Conservation (phyloP, 2,888 invertebrate genomes). For the Thyatira batis region DNA sequence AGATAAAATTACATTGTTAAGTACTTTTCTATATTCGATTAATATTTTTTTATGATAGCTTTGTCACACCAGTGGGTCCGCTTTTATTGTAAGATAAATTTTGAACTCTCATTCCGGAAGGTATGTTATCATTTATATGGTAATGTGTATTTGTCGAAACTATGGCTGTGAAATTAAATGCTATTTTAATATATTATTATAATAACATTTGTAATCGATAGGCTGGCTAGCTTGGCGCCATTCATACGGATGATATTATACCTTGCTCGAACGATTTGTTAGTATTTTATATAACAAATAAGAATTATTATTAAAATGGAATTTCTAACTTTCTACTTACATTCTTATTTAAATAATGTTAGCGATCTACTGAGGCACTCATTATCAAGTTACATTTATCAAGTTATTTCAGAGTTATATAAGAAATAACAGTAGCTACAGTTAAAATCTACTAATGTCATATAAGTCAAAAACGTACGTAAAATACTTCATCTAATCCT, state of each 20-base stretch:
- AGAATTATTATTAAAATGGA: too few relatives aligned
- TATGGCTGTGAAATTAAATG: conserved; percentile 48
- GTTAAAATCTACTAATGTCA: not conserved
- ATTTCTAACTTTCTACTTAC: too few relatives aligned
- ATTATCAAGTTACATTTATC: not conserved
- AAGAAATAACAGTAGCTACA: not conserved
- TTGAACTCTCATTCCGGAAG: conserved; percentile 45
- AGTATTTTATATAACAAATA: too few relatives aligned
- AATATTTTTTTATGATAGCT: conserved; percentile 42
- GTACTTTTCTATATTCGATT: conserved; percentile 30
- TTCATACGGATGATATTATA: too few relatives aligned
- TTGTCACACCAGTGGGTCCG: conserved; percentile 52
- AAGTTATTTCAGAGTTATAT: not conserved
- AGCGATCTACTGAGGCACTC: too few relatives aligned
- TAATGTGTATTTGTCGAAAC: conserved; percentile 47
- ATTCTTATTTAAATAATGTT: too few relatives aligned
- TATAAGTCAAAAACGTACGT: not conserved
- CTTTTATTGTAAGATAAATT: conserved; percentile 54
- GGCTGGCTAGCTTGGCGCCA: not conserved
- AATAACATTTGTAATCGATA: conserved; percentile 5
- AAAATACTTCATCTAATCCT: not conserved
- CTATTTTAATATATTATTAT: conserved; percentile 16
- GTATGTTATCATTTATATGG: conserved; percentile 50
- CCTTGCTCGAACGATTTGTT: too few relatives aligned
- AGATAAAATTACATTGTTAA: conserved; percentile 25